Percentiles rank a stretch among this genome's conserved stretches.
These are phyloP conservation scores for Sylvia atricapilla DNA, from an alignment of 2,113 vertebrate species.

Conservation along the genomic window DNA sequence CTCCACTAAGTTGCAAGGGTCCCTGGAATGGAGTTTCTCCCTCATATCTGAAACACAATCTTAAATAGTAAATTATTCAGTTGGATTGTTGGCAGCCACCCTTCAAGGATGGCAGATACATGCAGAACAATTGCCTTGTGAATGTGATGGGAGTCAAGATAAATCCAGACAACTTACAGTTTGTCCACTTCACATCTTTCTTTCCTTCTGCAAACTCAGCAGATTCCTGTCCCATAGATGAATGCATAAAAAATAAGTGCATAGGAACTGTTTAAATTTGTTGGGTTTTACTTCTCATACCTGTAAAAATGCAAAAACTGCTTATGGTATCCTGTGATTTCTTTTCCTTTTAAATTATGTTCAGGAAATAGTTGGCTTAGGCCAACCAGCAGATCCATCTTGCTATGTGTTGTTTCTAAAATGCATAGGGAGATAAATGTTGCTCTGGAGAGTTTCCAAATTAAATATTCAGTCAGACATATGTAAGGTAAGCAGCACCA, in stretches of 20 bases:
- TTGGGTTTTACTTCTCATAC: background rate
- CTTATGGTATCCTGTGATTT: background rate
- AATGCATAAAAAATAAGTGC: background rate
- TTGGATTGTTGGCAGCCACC: background rate
- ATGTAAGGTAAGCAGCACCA: background rate
- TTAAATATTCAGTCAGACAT: background rate
- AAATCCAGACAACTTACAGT: background rate
- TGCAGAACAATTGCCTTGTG: background rate
- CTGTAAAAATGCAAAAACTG: background rate
- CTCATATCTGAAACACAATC: background rate
- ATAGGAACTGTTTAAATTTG: background rate
- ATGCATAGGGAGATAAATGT: background rate
- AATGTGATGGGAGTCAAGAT: background rate
- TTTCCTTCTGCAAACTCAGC: background rate
- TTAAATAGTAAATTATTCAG: background rate
- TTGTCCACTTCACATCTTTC: background rate
- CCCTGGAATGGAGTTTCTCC: background rate
- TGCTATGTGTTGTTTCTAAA: background rate
- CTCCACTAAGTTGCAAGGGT: accelerated
- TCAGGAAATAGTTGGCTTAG: background rate
- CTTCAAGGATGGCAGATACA: background rate
- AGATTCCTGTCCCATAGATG: background rate
- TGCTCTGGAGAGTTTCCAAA: background rate
- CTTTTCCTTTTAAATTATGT: background rate
- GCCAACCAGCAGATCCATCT: background rate